These are phyloP conservation scores for Oeneis ivallda DNA, from an alignment of 2,888 invertebrate species.

Conservation along the genomic window DNA sequence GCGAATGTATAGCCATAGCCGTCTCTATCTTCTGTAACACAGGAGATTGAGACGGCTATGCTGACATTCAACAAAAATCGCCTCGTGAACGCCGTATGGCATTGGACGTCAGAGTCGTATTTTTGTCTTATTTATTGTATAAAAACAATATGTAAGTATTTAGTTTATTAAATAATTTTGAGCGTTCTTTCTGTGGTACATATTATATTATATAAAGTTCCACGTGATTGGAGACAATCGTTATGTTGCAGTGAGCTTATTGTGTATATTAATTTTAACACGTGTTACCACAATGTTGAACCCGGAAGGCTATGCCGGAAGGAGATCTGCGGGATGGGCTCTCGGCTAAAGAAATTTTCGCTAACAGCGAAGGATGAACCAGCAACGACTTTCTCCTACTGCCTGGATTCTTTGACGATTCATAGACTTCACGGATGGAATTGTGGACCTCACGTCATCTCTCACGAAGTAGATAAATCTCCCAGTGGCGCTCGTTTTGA, in stretches of 20 bases:
- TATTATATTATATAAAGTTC: neutral
- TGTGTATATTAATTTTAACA: constrained; percentile 26
- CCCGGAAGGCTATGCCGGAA: too few relatives aligned
- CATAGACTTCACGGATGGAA: constrained; percentile 96
- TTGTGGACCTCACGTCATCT: constrained; percentile 94
- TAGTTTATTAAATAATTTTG: too few relatives aligned
- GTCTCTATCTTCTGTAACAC: too few relatives aligned
- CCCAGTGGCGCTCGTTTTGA: constrained; percentile 96
- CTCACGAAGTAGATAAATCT: constrained; percentile 94
- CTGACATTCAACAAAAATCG: too few relatives aligned
- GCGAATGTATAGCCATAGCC: too few relatives aligned
- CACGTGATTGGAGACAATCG: neutral
- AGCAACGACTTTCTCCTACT: constrained; percentile 98
- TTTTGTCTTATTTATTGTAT: too few relatives aligned
- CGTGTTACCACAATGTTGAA: constrained; percentile 51
- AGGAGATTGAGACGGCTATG: too few relatives aligned
- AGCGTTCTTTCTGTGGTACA: too few relatives aligned
- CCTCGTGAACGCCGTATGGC: too few relatives aligned
- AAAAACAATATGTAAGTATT: too few relatives aligned
- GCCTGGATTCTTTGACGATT: too few relatives aligned
- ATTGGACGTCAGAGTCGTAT: too few relatives aligned
- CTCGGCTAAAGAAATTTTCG: constrained; percentile 90
- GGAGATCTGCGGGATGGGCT: constrained; percentile 88
- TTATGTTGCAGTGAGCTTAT: constrained; percentile 2
- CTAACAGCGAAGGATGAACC: constrained; percentile 92